Conservation (phyloP, 2,797 vertebrate species). For the Spheniscus humboldti region DNA sequence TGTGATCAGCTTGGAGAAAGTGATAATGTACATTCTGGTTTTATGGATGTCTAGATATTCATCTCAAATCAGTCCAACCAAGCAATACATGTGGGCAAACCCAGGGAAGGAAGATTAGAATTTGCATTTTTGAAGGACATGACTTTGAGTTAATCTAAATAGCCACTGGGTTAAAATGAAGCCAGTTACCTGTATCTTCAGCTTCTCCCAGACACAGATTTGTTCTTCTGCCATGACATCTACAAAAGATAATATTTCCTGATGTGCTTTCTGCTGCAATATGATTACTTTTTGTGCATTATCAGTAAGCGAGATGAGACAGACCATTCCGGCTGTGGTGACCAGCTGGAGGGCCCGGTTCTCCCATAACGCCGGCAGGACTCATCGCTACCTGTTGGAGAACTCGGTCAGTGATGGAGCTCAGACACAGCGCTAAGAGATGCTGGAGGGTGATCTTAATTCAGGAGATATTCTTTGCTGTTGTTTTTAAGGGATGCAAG, state of each 20-base stretch:
- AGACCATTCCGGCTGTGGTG: not conserved
- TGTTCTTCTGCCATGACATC: not conserved
- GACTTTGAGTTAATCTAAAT: not conserved
- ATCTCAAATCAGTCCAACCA: not conserved
- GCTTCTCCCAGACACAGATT: not conserved
- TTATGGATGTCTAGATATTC: not conserved
- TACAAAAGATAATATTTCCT: not conserved
- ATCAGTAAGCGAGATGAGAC: not conserved
- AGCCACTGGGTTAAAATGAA: not conserved
- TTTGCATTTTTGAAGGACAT: not conserved
- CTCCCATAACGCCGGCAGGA: not conserved
- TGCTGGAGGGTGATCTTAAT: not conserved
- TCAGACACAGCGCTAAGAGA: not conserved
- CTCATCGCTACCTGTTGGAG: accelerated
- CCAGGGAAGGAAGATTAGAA: not conserved
- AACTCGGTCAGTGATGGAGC: not conserved
- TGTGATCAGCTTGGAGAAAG: not conserved
- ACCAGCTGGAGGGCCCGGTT: not conserved
- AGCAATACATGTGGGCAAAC: not conserved
- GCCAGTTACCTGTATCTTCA: not conserved
- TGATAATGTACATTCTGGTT: not conserved
- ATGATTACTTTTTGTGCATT: not conserved
- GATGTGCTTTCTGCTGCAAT: not conserved
- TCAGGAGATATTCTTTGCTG: not conserved
- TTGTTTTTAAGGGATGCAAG: not conserved